Evolutionary conservation across 23 tunicate species (phyloP).

Genomic region (Trididemnum miniatum): DNA sequence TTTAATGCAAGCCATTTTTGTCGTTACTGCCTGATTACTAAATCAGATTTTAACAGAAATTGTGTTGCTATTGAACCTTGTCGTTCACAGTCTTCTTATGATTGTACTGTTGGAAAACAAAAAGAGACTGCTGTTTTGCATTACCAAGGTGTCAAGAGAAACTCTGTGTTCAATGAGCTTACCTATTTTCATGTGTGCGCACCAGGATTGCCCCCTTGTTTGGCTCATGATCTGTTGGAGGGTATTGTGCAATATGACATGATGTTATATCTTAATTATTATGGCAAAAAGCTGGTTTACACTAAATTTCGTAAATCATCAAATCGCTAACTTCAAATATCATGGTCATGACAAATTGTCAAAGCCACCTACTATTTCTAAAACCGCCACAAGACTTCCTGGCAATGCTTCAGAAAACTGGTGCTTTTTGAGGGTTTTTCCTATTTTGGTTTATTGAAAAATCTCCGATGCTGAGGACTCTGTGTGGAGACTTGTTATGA

Average conservation of each 20-base stretch:
- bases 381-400: neutral
- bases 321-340: neutral
- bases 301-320: neutral
- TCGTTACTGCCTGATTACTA: neutral
- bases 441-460: neutral
- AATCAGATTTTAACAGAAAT: neutral
- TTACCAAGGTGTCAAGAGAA: neutral
- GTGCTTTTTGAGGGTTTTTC: constrained; percentile 16
- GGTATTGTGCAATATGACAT: neutral
- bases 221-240: too few relatives aligned
- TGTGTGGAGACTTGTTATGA: constrained; percentile 4
- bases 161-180: neutral
- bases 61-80: neutral
- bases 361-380: neutral
- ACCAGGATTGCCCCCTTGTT: neutral
- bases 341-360: neutral
- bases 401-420: constrained; percentile 14
- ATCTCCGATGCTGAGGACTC: neutral
- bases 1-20: neutral
- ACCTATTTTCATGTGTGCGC: neutral
- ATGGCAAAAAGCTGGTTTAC: too few relatives aligned
- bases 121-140: neutral
- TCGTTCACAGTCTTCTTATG: neutral
- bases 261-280: neutral
- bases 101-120: neutral